Conservation (phyloP, 2,113 vertebrate genomes). For the Xenopus borealis region DNA sequence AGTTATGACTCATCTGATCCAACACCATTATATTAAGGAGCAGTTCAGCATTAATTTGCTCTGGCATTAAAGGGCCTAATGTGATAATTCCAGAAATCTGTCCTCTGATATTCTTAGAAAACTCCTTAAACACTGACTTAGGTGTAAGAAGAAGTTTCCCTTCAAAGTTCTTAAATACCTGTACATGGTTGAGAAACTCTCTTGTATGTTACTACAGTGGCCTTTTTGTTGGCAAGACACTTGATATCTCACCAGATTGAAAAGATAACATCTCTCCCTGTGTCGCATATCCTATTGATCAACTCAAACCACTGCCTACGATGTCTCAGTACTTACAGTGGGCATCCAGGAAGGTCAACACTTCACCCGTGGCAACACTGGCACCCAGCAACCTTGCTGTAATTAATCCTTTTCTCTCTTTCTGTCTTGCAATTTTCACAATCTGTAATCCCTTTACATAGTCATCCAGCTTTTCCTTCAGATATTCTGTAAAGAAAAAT, state of each 20-base stretch:
- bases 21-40: too few relatives aligned
- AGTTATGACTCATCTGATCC: too few relatives aligned
- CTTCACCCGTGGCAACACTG: slow-evolving; percentile 78
- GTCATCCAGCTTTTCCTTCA: slow-evolving; percentile 76
- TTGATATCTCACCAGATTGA: background rate
- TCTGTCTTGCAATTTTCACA: slow-evolving; percentile 83
- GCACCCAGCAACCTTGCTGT: slow-evolving; percentile 88
- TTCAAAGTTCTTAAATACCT: too few relatives aligned
- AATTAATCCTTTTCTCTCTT: slow-evolving; percentile 88
- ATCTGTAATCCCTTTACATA: slow-evolving; percentile 79
- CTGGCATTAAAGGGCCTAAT: too few relatives aligned
- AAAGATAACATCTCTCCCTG: background rate
- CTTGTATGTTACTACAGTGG: background rate
- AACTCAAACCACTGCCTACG: background rate
- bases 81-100: too few relatives aligned
- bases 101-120: too few relatives aligned
- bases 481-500: slow-evolving; percentile 68
- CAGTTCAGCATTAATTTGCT: too few relatives aligned
- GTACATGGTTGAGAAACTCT: background rate
- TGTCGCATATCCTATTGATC: background rate
- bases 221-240: background rate
- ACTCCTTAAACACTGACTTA: too few relatives aligned
- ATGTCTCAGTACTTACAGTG: slow-evolving; percentile 79
- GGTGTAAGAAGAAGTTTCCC: too few relatives aligned
- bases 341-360: slow-evolving; percentile 90